Evolutionary conservation across 2,797 vertebrate genomes (phyloP).

Genomic region (Pseudochirops cupreus): DNA sequence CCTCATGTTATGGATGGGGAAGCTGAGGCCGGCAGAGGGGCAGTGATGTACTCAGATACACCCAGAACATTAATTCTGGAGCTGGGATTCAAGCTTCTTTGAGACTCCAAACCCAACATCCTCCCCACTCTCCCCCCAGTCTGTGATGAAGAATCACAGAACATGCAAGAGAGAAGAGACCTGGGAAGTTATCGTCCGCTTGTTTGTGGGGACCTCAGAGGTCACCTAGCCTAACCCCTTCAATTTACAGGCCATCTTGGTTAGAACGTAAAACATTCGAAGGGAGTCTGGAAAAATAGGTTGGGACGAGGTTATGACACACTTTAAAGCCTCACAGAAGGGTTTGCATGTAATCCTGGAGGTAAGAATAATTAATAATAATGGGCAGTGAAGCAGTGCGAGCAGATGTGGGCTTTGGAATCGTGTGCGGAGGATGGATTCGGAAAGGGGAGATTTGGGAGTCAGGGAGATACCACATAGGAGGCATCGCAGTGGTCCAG

Average conservation of each 20-base stretch:
- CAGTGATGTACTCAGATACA: background rate
- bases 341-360: background rate
- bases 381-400: background rate
- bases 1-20: background rate
- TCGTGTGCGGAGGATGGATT: background rate
- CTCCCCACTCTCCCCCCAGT: background rate
- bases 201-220: background rate
- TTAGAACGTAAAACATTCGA: background rate
- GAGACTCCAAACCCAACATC: background rate
- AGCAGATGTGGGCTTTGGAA: background rate
- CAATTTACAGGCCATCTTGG: background rate
- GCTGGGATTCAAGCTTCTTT: background rate
- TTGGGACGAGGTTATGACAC: background rate
- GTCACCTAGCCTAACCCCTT: background rate
- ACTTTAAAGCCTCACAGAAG: background rate
- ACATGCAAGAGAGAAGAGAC: too few relatives aligned
- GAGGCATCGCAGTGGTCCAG: background rate
- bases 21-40: background rate
- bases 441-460: background rate
- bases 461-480: background rate
- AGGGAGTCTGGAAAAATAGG: background rate
- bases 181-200: background rate
- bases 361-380: background rate
- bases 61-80: background rate
- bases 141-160: background rate